Percentiles rank a stretch among this genome's conserved stretches.
phyloP scores from a whole-genome alignment of 2,888 invertebrate genomes.

The Cistogaster globosa region DNA sequence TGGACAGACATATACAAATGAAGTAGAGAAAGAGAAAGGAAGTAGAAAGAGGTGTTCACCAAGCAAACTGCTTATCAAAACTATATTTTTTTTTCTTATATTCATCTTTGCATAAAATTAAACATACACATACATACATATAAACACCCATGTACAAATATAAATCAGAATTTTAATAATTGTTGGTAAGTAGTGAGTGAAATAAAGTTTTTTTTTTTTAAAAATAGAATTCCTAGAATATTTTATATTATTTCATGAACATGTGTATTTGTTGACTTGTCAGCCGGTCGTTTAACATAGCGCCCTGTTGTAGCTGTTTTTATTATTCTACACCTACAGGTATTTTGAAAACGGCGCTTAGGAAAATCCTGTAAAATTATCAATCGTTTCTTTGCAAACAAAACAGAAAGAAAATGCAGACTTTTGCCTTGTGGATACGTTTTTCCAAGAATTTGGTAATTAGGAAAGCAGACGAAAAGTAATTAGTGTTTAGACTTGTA shows the following conservation, averaged over 20 bases:
- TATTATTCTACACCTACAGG: constrained; percentile 51
- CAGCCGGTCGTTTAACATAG: constrained; percentile 11
- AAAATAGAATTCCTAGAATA: constrained; percentile 58
- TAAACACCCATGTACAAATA: constrained; percentile 2
- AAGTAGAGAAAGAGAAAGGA: constrained; percentile 20
- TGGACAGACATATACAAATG: constrained; percentile 3
- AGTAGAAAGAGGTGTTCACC: constrained; percentile 43
- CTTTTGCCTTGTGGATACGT: constrained; percentile 40
- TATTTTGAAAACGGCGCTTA: constrained; percentile 58
- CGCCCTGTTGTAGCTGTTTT: not conserved
- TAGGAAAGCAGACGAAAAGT: constrained; percentile 78
- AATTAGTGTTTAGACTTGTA: constrained; percentile 77
- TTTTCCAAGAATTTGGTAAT: constrained; percentile 73
- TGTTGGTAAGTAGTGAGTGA: constrained; percentile 9
- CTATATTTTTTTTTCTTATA: constrained; percentile 61
- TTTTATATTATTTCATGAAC: constrained; percentile 25
- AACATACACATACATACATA: not conserved
- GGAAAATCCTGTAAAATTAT: constrained; percentile 64
- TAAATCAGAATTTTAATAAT: constrained; percentile 33
- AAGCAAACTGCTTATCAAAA: constrained; percentile 68
- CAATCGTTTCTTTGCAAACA: constrained; percentile 36
- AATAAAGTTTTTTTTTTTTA: constrained; percentile 36
- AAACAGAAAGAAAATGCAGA: constrained; percentile 1
- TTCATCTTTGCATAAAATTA: constrained; percentile 47
- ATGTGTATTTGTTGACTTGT: constrained; percentile 30